Percentiles rank a stretch among this genome's conserved stretches.
phyloP scores from a whole-genome alignment of 1,140 invertebrate species.

The Drosophila triauraria region DNA sequence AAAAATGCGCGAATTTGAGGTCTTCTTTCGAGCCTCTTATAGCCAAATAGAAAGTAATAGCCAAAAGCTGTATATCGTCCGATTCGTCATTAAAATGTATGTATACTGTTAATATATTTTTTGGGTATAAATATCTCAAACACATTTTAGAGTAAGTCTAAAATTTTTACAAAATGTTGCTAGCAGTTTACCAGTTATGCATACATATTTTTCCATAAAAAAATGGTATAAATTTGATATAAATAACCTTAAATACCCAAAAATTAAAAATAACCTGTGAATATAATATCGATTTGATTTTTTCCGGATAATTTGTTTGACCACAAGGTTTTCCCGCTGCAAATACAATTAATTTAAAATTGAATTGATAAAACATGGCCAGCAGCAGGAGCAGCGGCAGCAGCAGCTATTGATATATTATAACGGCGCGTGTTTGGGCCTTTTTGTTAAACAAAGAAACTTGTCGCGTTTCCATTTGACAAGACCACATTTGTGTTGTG shows the following conservation, averaged over 20 bases:
- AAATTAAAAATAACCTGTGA: background rate
- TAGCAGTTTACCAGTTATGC: too few species aligned
- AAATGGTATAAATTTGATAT: background rate
- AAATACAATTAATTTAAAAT: conserved; percentile 39
- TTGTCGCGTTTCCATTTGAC: conserved; percentile 62
- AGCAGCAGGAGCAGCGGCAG: conserved; percentile 1
- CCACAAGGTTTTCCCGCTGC: conserved; percentile 14
- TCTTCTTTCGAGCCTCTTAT: too few species aligned
- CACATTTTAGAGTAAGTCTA: background rate
- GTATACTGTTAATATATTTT: too few species aligned
- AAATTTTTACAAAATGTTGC: background rate
- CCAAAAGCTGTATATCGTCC: too few species aligned
- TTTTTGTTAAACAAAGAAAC: conserved; percentile 53
- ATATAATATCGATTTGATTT: background rate
- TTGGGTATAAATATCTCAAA: background rate
- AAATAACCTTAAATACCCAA: background rate
- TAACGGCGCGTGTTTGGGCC: conserved; percentile 42
- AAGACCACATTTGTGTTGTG: conserved; percentile 61
- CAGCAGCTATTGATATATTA: conserved; percentile 42
- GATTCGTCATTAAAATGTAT: too few species aligned
- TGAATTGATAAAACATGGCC: conserved; percentile 37
- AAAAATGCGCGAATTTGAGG: too few species aligned
- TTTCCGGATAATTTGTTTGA: conserved; percentile 28
- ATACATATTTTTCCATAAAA: background rate
- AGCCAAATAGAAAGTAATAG: too few species aligned